phyloP scores from a whole-genome alignment of 2,113 vertebrate species.

The Ranitomeya imitator region DNA sequence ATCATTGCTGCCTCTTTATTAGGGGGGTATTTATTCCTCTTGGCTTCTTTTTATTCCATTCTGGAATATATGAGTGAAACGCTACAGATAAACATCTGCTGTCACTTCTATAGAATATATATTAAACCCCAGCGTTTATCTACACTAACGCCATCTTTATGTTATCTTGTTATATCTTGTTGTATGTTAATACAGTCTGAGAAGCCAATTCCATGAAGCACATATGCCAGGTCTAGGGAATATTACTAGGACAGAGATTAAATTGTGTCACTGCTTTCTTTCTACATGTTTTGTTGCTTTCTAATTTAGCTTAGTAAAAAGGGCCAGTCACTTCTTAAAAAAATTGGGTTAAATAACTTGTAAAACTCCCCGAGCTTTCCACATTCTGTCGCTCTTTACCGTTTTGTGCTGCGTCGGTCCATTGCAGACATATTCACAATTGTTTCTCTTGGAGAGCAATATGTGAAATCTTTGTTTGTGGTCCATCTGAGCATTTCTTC shows the following conservation, averaged over 20 bases:
- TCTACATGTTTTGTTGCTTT: background rate
- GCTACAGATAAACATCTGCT: background rate
- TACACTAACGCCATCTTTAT: background rate
- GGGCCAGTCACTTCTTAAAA: too few species aligned
- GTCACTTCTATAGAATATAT: constrained; percentile 2
- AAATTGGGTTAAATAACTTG: too few species aligned
- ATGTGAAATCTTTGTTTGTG: too few species aligned
- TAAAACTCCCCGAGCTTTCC: too few species aligned
- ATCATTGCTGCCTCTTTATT: background rate
- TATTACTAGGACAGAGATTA: background rate
- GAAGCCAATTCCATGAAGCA: background rate
- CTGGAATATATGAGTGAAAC: background rate
- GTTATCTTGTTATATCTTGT: too few species aligned
- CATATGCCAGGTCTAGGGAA: background rate
- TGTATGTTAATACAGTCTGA: background rate
- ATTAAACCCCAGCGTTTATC: background rate
- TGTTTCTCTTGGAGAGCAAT: too few species aligned
- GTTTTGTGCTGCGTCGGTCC: too few species aligned
- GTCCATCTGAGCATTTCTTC: too few species aligned
- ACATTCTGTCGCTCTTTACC: too few species aligned
- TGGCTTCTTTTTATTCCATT: background rate
- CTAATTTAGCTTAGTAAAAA: background rate
- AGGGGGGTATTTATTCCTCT: background rate
- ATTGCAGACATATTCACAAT: too few species aligned
- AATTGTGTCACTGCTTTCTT: background rate